phyloP scores from a whole-genome alignment of 2,113 vertebrate species.

The Butorides virescens region DNA sequence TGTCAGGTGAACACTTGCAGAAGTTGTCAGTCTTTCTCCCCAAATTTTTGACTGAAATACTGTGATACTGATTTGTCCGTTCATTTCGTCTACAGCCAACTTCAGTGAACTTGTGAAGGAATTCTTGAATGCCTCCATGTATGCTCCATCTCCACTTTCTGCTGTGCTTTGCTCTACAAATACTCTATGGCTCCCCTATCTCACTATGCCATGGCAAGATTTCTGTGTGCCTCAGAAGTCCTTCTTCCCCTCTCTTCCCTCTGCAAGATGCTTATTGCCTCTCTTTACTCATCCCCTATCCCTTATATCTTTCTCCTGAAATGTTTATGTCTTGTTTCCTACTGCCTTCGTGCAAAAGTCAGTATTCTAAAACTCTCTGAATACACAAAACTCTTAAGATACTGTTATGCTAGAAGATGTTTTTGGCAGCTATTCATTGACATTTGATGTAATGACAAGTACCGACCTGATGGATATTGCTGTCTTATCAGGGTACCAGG shows the following conservation, averaged over 20 bases:
- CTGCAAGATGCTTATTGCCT: neutral
- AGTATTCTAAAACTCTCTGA: neutral
- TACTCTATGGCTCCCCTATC: neutral
- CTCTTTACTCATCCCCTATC: neutral
- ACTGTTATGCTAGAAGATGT: neutral
- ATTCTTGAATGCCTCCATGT: neutral
- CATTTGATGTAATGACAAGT: neutral
- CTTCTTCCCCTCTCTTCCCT: neutral
- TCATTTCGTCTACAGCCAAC: neutral
- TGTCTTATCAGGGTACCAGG: neutral
- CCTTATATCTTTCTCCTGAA: neutral
- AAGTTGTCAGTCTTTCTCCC: neutral
- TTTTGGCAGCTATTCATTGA: neutral
- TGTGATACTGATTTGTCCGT: neutral
- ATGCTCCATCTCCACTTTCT: fast-evolving
- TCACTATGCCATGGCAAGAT: neutral
- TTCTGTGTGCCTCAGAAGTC: neutral
- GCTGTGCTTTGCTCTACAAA: neutral
- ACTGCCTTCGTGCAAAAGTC: neutral
- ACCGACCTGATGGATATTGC: neutral
- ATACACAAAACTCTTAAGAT: neutral
- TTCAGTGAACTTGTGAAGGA: neutral
- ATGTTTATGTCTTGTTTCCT: neutral
- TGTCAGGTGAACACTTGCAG: neutral
- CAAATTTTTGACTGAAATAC: neutral